Conservation (phyloP, 2,888 invertebrate genomes). For the Hirtodrosophila confusa region DNA sequence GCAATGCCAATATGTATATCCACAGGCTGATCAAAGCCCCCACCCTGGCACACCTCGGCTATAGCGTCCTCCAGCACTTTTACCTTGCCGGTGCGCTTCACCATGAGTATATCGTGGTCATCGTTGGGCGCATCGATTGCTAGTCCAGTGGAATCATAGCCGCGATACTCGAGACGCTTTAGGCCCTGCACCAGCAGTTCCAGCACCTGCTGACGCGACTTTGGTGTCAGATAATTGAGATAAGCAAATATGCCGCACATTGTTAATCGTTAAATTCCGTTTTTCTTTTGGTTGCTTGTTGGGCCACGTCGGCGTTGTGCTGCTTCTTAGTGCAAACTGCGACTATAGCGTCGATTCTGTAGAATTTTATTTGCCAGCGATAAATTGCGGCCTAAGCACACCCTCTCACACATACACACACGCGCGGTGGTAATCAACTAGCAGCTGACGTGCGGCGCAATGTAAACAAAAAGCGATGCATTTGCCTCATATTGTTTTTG, state of each 20-base stretch:
- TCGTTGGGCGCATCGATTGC: conserved; percentile 91
- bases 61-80: conserved; percentile 94
- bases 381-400: conserved; percentile 37
- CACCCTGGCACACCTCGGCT: conserved; percentile 86
- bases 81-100: conserved; percentile 95
- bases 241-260: conserved; percentile 99
- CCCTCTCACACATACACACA: conserved; percentile 10
- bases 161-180: conserved; percentile 98
- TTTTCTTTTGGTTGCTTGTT: conserved; percentile 1
- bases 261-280: conserved; percentile 1
- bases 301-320: conserved; percentile 47
- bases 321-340: conserved; percentile 39
- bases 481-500: neutral
- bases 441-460: conserved; percentile 54
- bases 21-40: conserved; percentile 87
- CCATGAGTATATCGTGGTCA: conserved; percentile 90
- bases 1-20: conserved; percentile 98
- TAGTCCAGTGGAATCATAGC: conserved; percentile 99
- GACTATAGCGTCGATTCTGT: conserved; percentile 21
- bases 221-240: conserved; percentile 98
- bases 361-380: conserved; percentile 38
- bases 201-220: conserved; percentile 95
- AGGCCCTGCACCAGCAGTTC: conserved; percentile 96
- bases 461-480: conserved; percentile 46
- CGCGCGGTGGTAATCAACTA: conserved; percentile 17